phyloP scores from a whole-genome alignment of 1,140 invertebrate genomes.

The Leptestheria dahalacensis region DNA sequence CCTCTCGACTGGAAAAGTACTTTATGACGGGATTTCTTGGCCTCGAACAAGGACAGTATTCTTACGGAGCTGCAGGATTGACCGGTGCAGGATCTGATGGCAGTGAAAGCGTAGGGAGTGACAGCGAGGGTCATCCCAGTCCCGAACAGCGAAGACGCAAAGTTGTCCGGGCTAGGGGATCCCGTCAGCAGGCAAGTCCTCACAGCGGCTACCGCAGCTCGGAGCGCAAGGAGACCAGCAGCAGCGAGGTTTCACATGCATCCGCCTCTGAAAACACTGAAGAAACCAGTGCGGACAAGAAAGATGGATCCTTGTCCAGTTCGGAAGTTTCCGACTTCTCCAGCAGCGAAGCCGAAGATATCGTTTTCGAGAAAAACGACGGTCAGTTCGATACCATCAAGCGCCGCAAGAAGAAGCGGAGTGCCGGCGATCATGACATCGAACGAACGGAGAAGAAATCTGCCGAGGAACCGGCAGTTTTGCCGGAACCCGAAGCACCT shows the following conservation, averaged over 20 bases:
- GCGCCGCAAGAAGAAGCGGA: constrained; percentile 51
- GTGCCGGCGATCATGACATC: constrained; percentile 26
- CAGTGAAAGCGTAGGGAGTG: constrained; percentile 62
- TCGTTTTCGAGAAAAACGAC: constrained; percentile 47
- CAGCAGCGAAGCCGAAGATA: constrained; percentile 30
- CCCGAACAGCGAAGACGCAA: constrained; percentile 67
- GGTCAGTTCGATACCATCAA: constrained; percentile 68
- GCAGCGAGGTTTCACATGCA: constrained; percentile 14
- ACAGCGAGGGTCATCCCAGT: constrained; percentile 69
- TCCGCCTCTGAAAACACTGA: constrained; percentile 39
- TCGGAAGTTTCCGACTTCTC: constrained; percentile 63
- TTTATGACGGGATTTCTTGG: constrained; percentile 72
- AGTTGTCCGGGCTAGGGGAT: constrained; percentile 54
- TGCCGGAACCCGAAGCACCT: not conserved
- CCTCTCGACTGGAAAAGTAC: constrained; percentile 75
- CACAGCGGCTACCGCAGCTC: not conserved
- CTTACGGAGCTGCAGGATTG: constrained; percentile 1
- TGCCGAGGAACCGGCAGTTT: not conserved
- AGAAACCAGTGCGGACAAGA: constrained; percentile 35
- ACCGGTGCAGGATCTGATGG: constrained; percentile 39
- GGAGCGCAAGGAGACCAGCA: not conserved
- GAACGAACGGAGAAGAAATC: constrained; percentile 12
- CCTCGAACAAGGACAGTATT: constrained; percentile 34
- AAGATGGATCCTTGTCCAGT: constrained; percentile 39
- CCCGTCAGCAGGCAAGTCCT: constrained; percentile 10